Percentiles rank a stretch among this genome's conserved stretches.
phyloP scores from a whole-genome alignment of 2,888 invertebrate genomes.

The Coelopa pilipes region DNA sequence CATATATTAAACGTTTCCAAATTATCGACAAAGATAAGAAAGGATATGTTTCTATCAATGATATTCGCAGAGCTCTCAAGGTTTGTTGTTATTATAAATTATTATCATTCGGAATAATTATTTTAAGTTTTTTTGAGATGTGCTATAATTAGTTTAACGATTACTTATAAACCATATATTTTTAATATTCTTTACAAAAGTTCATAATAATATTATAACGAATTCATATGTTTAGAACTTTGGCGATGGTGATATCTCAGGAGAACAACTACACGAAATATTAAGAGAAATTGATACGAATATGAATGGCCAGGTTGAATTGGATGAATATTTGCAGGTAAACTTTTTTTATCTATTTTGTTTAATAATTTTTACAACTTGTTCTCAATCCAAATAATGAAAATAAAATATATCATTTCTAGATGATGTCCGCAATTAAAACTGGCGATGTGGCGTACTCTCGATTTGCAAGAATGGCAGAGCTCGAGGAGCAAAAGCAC shows the following conservation, averaged over 20 bases:
- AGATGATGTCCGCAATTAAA: constrained; percentile 99
- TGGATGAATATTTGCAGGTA: constrained; percentile 99
- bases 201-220: too few species aligned
- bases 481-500: constrained; percentile 87
- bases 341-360: constrained; percentile 12
- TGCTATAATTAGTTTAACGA: too few species aligned
- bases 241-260: constrained; percentile 84
- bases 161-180: too few species aligned
- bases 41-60: constrained; percentile 98
- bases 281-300: constrained; percentile 98
- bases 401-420: constrained; percentile 13
- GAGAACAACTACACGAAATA: constrained; percentile 96
- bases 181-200: neutral
- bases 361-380: too few species aligned
- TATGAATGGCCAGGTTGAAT: constrained; percentile 99
- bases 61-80: constrained; percentile 94
- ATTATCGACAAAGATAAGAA: constrained; percentile 95
- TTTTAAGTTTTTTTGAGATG: neutral
- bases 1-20: constrained; percentile 95
- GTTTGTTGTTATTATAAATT: constrained; percentile 68
- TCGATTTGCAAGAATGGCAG: constrained; percentile 93
- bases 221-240: constrained; percentile 72
- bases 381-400: too few species aligned
- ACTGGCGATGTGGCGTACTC: constrained; percentile 96
- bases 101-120: neutral